Evolutionary conservation across 2,113 vertebrate genomes (phyloP).

Genomic region (Caracal caracal): DNA sequence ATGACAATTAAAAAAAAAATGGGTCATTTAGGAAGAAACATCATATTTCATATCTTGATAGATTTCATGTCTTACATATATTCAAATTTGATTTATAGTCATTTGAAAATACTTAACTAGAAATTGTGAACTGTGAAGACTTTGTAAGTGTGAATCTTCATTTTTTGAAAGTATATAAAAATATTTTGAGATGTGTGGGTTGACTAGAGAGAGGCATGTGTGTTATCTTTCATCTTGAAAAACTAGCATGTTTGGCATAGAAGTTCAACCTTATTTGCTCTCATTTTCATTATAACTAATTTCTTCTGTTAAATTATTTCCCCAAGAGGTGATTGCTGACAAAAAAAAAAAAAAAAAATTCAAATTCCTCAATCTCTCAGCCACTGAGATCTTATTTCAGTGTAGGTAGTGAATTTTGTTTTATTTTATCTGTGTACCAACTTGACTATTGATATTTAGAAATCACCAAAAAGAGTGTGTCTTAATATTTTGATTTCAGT

Average conservation of each 20-base stretch:
- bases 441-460: neutral
- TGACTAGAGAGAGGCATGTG: neutral
- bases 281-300: conserved; percentile 8
- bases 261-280: neutral
- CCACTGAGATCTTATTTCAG: neutral
- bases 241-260: neutral
- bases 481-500: neutral
- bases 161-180: conserved; percentile 12
- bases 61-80: neutral
- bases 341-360: neutral
- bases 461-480: neutral
- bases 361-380: neutral
- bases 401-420: neutral
- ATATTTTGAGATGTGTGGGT: neutral
- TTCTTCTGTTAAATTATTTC: conserved; percentile 5
- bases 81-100: conserved; percentile 10
- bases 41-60: neutral
- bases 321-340: neutral
- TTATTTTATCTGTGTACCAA: neutral
- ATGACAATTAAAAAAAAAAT: neutral
- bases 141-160: conserved; percentile 7
- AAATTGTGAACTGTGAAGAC: neutral
- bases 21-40: neutral
- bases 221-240: neutral
- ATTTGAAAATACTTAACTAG: conserved; percentile 14